Evolutionary conservation across 1,140 invertebrate species (phyloP).

Genomic region (Ceratoteleas bidentatus): DNA sequence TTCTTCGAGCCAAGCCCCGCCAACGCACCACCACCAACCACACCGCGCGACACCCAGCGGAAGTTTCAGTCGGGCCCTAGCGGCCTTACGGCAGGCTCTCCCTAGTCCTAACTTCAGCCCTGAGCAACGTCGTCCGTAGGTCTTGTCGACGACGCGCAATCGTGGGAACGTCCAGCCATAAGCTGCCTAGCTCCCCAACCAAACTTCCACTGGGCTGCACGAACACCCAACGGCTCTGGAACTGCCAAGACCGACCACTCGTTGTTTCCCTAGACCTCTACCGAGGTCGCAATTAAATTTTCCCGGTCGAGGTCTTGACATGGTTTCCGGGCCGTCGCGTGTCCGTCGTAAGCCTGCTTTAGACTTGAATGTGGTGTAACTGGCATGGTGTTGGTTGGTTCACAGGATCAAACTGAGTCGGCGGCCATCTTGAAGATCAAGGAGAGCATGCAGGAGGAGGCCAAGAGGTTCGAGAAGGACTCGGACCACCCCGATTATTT

Average conservation of each 20-base stretch:
- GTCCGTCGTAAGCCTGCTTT: constrained; percentile 55
- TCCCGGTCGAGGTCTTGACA: constrained; percentile 14
- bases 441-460: constrained; percentile 99
- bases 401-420: constrained; percentile 98
- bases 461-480: constrained; percentile 99
- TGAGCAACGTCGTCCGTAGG: no score
- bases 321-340: constrained; percentile 44
- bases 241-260: constrained; percentile 21
- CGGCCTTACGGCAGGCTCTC: constrained; percentile 1
- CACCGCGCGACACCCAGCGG: constrained; percentile 29
- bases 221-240: constrained; percentile 44
- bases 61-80: constrained; percentile 19
- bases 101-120: background rate
- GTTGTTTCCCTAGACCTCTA: constrained; percentile 14
- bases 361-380: constrained; percentile 75
- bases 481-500: constrained; percentile 98
- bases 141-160: background rate
- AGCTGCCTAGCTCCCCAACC: background rate
- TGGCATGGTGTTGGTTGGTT: constrained; percentile 84
- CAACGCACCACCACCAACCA: constrained; percentile 78
- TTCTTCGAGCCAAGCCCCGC: constrained; percentile 75
- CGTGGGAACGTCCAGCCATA: background rate
- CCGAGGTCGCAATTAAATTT: constrained; percentile 20
- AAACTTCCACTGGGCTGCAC: constrained; percentile 9
- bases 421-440: constrained; percentile 99